Percentiles rank a stretch among this genome's conserved stretches.
Evolutionary conservation across 2,888 invertebrate species (phyloP).

Genomic region (Phyto melanocephala): DNA sequence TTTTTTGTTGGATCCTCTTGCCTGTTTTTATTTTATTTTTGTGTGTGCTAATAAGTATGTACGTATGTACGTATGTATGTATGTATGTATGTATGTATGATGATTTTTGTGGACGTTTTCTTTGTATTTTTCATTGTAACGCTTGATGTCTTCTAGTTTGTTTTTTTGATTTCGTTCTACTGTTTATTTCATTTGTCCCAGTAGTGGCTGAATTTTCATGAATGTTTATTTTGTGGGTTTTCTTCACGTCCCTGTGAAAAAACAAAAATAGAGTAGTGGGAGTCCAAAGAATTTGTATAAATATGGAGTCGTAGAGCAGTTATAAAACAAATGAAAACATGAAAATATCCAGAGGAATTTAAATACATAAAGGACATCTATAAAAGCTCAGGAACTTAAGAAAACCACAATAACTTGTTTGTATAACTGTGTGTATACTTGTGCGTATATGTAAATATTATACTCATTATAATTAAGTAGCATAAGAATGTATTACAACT

Average conservation of each 20-base stretch:
- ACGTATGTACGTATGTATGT: not conserved
- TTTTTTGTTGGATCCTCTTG: not conserved
- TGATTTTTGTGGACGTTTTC: not conserved
- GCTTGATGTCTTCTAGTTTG: conserved; percentile 16
- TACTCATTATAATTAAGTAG: not conserved
- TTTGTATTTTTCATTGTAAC: conserved; percentile 7
- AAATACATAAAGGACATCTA: conserved; percentile 38
- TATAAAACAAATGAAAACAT: conserved; percentile 28
- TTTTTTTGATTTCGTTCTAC: not conserved
- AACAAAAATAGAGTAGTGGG: not conserved
- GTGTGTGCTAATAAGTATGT: too few species aligned
- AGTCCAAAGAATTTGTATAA: not conserved
- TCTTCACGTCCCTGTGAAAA: conserved; percentile 7
- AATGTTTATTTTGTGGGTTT: conserved; percentile 57
- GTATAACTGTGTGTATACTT: not conserved
- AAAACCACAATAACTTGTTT: conserved; percentile 8
- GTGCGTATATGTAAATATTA: conserved; percentile 6
- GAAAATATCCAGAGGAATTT: conserved; percentile 39
- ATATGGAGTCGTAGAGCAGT: not conserved
- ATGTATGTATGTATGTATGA: not conserved
- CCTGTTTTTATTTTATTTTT: not conserved
- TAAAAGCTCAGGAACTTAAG: conserved; percentile 34
- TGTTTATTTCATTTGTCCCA: conserved; percentile 22
- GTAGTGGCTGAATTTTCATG: conserved; percentile 33
- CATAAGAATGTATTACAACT: not conserved